phyloP scores from a whole-genome alignment of 2,888 invertebrate genomes.

The Horisme vitalbata region DNA sequence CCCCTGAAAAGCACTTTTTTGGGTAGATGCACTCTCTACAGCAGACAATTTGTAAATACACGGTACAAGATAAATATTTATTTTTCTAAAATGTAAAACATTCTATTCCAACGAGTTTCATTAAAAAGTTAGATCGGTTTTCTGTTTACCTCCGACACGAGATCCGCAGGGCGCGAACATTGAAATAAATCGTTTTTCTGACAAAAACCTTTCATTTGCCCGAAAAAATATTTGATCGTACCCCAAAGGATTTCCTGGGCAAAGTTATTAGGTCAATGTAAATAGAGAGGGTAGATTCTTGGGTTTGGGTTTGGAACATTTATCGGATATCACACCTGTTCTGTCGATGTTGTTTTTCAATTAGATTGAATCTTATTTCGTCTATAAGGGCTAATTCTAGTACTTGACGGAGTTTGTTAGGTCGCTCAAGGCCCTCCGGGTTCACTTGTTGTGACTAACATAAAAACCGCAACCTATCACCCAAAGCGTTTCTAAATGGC shows the following conservation, averaged over 20 bases:
- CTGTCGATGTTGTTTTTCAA: not conserved
- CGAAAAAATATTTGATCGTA: constrained; percentile 51
- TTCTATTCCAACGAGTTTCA: not conserved
- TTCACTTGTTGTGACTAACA: no score
- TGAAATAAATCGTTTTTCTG: constrained; percentile 33
- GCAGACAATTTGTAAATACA: no score
- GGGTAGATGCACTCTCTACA: no score
- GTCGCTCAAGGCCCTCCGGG: no score
- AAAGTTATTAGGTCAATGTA: constrained; percentile 59
- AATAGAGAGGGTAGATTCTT: constrained; percentile 54
- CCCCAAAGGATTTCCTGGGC: constrained; percentile 39
- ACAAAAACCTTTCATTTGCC: constrained; percentile 37
- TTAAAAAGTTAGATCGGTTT: constrained; percentile 21
- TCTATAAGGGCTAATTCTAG: no score
- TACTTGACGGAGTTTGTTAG: no score
- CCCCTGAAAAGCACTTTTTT: no score
- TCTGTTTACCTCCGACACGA: constrained; percentile 7
- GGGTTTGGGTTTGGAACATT: constrained; percentile 47
- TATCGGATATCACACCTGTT: constrained; percentile 28
- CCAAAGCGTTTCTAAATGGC: no score
- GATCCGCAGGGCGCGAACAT: constrained; percentile 20
- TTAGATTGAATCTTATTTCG: no score
- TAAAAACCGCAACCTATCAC: no score
- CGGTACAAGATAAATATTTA: no score
- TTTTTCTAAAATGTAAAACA: no score